Evolutionary conservation across 1,140 invertebrate genomes (phyloP), one percentile per base, ranked within the genome.

Genomic region (Hypothenemus hampei): DNA sequence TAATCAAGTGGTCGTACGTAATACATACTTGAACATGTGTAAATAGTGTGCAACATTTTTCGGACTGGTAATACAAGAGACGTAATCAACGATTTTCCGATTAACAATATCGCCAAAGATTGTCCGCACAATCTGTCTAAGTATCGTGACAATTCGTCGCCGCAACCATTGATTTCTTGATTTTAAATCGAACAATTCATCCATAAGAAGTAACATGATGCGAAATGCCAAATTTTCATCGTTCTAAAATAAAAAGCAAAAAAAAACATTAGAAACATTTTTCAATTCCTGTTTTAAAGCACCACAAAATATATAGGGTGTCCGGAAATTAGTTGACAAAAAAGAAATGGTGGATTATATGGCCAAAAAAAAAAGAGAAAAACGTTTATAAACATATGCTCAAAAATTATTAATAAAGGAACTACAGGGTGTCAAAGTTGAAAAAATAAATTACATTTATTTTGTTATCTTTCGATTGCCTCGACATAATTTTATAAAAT

Each of bases 151-250:
- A 62, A 95, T 85, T 46, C 87, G 77, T 46, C 90, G 73, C 39
- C 91, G 71, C 16, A 95, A 75, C 91, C 92, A 96, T 62, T 91
- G 88, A 73, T 92, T 91, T 62, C 89, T 79, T 33, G 83, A 83
- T 73, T 89, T 85, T 35, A 94, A 72, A 70, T 94, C 91, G 75
- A 95, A 95, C 3, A 95, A 85, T 78, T 95, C 92, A 69, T 94
- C 90, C 80, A 94, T 86, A 35, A 95, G 70, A 2, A 93, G 71
- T 24, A 95, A 70, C 72, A 94, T 82, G 59, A 94, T 91, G 60
- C 89, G 77, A 43, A 94, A 70, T 11, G 91, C 91, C 73, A 94
- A 91, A 72, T 91, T 92, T 64, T 92, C 88, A 63, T 84, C 82
- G 60, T 75, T 81, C 82, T 83, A 51, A 59, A 75, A 72, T 31